Conservation (phyloP, 2,797 vertebrate species). For the Muscicapa comitata region DNA sequence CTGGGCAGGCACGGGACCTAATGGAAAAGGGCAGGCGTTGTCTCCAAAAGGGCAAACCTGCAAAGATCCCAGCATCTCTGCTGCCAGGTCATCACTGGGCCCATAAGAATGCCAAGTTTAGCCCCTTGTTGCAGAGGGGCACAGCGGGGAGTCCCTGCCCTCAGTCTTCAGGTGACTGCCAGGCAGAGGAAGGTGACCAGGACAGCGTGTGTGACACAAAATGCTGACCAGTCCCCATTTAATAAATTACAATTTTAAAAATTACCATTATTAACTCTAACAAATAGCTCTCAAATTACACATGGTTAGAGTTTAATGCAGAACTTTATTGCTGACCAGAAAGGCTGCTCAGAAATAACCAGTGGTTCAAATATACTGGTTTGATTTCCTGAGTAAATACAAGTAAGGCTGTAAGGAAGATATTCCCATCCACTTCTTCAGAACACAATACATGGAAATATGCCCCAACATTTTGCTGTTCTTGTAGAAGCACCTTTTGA, state of each 20-base stretch:
- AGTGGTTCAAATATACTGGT: not conserved
- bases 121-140: too few species aligned
- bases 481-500: not conserved
- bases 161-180: not conserved
- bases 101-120: not conserved
- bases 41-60: not conserved
- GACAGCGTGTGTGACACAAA: accelerated
- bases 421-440: not conserved
- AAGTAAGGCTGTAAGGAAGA: not conserved
- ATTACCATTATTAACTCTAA: not conserved
- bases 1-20: accelerated
- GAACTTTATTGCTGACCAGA: not conserved
- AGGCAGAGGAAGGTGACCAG: not conserved
- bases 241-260: not conserved
- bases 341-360: not conserved
- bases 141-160: accelerated
- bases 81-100: not conserved
- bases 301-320: not conserved
- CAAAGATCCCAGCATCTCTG: not conserved
- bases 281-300: not conserved
- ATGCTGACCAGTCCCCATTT: not conserved
- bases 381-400: not conserved
- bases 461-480: accelerated
- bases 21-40: not conserved
- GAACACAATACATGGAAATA: not conserved